phyloP scores from a whole-genome alignment of 2,113 vertebrate species.

The Ameiurus melas region DNA sequence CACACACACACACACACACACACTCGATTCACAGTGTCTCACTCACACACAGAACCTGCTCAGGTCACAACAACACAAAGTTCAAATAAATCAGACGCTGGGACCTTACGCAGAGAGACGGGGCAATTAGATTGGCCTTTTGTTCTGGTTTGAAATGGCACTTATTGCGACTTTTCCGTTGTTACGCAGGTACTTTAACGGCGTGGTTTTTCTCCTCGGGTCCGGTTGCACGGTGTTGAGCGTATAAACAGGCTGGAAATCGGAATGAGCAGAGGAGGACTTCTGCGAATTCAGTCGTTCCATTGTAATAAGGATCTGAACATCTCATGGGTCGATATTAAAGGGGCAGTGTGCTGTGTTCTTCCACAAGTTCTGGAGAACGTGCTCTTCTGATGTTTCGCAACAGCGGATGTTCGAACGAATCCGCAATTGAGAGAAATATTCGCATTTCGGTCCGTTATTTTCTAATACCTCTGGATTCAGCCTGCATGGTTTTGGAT shows the following conservation, averaged over 20 bases:
- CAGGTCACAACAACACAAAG: slow-evolving; percentile 41
- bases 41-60: slow-evolving; percentile 42
- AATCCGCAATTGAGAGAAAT: slow-evolving; percentile 37
- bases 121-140: slow-evolving; percentile 48
- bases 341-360: neutral
- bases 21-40: slow-evolving; percentile 11
- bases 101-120: slow-evolving; percentile 10
- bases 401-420: slow-evolving; percentile 33
- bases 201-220: slow-evolving; percentile 54
- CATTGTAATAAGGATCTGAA: slow-evolving; percentile 24
- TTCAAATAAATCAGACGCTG: slow-evolving; percentile 47
- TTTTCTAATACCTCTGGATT: slow-evolving; percentile 43
- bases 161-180: slow-evolving; percentile 57
- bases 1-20: slow-evolving; percentile 7
- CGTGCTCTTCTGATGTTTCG: neutral
- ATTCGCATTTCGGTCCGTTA: slow-evolving; percentile 29
- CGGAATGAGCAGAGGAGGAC: slow-evolving; percentile 27
- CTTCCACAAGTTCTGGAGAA: neutral
- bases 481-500: slow-evolving; percentile 52
- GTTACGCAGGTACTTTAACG: slow-evolving; percentile 52
- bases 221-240: slow-evolving; percentile 51
- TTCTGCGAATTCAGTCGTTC: slow-evolving; percentile 41
- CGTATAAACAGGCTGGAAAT: slow-evolving; percentile 56
- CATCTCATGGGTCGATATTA: slow-evolving; percentile 11
- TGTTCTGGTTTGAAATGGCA: slow-evolving; percentile 54